Percentiles rank a stretch among this genome's conserved stretches.
Evolutionary conservation across 2,113 vertebrate species (phyloP).

Genomic region (Archilochus colubris): DNA sequence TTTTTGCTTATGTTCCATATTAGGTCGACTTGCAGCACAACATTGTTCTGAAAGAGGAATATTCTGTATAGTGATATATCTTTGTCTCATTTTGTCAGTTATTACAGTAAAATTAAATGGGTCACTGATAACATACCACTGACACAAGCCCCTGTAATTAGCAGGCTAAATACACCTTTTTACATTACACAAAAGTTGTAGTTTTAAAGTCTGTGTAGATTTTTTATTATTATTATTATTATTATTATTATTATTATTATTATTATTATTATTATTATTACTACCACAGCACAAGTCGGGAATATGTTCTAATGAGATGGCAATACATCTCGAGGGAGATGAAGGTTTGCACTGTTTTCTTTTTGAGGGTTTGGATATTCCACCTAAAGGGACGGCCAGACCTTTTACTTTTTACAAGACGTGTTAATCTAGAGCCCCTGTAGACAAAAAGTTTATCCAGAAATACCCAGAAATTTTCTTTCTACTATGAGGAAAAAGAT

Average conservation of each 20-base stretch:
- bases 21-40: constrained; percentile 5
- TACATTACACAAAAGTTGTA: constrained; percentile 58
- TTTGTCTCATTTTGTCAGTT: constrained; percentile 73
- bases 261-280: neutral
- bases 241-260: neutral
- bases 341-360: neutral
- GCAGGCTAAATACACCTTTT: constrained; percentile 72
- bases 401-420: neutral
- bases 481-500: neutral
- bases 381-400: neutral
- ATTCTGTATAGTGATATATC: constrained; percentile 64
- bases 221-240: neutral
- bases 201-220: constrained; percentile 60
- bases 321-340: neutral
- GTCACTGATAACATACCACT: constrained; percentile 74
- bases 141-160: constrained; percentile 69
- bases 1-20: constrained; percentile 29
- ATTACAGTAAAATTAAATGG: constrained; percentile 73
- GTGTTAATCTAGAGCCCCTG: neutral
- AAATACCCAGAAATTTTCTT: neutral
- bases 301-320: neutral
- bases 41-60: constrained; percentile 56
- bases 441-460: neutral
- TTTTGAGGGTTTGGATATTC: neutral
- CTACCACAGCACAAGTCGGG: neutral